phyloP scores from a whole-genome alignment of 2,888 invertebrate species.

The Drosophila anomalata region DNA sequence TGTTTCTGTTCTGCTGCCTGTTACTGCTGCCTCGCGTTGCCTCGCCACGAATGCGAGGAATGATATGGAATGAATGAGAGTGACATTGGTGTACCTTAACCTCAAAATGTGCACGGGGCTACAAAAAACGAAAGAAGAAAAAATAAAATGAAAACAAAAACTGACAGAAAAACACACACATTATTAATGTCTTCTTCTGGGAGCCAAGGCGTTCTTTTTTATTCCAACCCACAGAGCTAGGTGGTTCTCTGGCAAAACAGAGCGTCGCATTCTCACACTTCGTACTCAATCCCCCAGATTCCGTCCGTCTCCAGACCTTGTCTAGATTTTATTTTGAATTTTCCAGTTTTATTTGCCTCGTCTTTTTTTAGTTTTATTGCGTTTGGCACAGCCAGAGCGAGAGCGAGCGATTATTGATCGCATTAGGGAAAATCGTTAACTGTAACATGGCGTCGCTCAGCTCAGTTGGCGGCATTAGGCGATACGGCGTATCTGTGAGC shows the following conservation, averaged over 20 bases:
- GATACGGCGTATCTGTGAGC: background rate
- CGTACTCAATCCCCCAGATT: background rate
- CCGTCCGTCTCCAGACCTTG: slow-evolving; percentile 21
- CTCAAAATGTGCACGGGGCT: slow-evolving; percentile 75
- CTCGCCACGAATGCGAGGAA: slow-evolving; percentile 76
- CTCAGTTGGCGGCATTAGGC: slow-evolving; percentile 51
- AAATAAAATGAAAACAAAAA: slow-evolving; percentile 26
- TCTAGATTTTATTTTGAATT: slow-evolving; percentile 17
- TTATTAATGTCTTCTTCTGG: slow-evolving; percentile 75
- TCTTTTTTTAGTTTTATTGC: slow-evolving; percentile 4
- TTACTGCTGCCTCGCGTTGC: slow-evolving; percentile 68
- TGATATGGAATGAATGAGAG: slow-evolving; percentile 81
- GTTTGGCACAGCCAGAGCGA: slow-evolving; percentile 21
- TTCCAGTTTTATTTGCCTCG: slow-evolving; percentile 1
- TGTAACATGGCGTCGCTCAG: slow-evolving; percentile 80
- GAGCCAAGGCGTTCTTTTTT: slow-evolving; percentile 52
- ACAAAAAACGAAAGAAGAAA: slow-evolving; percentile 46
- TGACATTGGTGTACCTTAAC: slow-evolving; percentile 81
- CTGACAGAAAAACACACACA: slow-evolving; percentile 24
- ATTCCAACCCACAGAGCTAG: background rate
- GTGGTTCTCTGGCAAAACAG: slow-evolving; percentile 73
- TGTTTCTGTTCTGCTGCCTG: slow-evolving; percentile 37
- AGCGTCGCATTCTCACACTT: slow-evolving; percentile 43
- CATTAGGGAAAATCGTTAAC: slow-evolving; percentile 80
- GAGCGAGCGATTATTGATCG: slow-evolving; percentile 78